These are phyloP conservation scores for Ardeotis arabs DNA, from an alignment of 2,113 vertebrate genomes.

Conservation along the genomic window DNA sequence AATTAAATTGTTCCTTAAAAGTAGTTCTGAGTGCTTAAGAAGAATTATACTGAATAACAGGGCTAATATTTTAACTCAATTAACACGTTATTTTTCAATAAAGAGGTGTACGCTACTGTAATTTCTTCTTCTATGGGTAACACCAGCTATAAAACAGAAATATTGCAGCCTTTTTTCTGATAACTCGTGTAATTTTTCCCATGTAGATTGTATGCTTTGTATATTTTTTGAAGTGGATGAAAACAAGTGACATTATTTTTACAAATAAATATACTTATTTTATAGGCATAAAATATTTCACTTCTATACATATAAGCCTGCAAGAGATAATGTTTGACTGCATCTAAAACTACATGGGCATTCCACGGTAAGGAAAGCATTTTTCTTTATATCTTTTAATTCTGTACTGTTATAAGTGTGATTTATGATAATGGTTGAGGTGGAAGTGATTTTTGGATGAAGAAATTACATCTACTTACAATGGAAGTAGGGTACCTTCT, in stretches of 20 bases:
- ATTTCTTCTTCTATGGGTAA: neutral
- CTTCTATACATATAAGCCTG: neutral
- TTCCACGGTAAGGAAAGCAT: neutral
- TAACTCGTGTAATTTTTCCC: neutral
- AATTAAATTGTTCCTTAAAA: constrained; percentile 23
- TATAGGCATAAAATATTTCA: neutral
- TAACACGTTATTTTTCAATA: constrained; percentile 15
- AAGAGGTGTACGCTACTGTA: neutral
- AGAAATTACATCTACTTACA: neutral
- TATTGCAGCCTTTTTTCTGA: neutral
- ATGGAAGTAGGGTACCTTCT: neutral
- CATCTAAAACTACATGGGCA: neutral
- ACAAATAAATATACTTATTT: neutral
- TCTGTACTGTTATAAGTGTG: neutral
- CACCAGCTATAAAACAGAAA: neutral
- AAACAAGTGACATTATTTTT: neutral
- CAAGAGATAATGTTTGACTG: neutral
- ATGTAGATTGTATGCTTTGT: neutral
- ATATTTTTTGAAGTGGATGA: neutral
- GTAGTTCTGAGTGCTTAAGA: neutral
- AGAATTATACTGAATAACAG: neutral
- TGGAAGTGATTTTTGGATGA: neutral
- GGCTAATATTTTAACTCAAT: constrained; percentile 36
- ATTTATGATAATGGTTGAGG: neutral
- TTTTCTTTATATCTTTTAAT: neutral